Conservation (phyloP, 2,888 invertebrate species). For the Petrolisthes manimaculis region DNA sequence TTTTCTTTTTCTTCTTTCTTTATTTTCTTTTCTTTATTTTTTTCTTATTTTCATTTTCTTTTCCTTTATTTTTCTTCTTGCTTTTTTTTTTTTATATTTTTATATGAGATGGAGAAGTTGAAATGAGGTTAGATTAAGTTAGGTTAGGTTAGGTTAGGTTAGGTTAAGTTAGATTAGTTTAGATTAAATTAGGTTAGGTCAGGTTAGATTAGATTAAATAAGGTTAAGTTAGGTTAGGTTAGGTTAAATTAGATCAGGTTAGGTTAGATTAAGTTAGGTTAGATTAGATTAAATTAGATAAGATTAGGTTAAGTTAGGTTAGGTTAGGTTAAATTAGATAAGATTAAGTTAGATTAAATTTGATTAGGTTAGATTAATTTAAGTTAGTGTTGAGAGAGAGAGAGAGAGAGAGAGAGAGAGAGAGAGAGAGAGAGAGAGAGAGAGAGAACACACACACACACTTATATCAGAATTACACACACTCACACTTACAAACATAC, state of each 20-base stretch:
- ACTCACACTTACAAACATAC: too few relatives aligned
- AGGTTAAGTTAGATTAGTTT: constrained; percentile 11
- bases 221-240: constrained; percentile 10
- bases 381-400: background rate
- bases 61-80: background rate
- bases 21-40: too few relatives aligned
- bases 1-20: too few relatives aligned
- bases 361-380: background rate
- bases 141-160: constrained; percentile 15
- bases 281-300: background rate
- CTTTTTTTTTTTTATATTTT: background rate
- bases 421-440: constrained; percentile 1
- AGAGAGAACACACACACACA: too few relatives aligned
- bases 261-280: background rate
- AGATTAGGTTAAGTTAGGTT: constrained; percentile 1
- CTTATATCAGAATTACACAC: too few relatives aligned
- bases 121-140: background rate
- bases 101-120: background rate
- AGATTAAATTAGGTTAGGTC: constrained; percentile 1
- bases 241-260: background rate
- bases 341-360: background rate
- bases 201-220: constrained; percentile 1
- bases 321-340: background rate
- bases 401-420: background rate
- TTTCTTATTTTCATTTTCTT: background rate